These are phyloP conservation scores for Chunga burmeisteri DNA, from an alignment of 2,113 vertebrate species.

Conservation along the genomic window DNA sequence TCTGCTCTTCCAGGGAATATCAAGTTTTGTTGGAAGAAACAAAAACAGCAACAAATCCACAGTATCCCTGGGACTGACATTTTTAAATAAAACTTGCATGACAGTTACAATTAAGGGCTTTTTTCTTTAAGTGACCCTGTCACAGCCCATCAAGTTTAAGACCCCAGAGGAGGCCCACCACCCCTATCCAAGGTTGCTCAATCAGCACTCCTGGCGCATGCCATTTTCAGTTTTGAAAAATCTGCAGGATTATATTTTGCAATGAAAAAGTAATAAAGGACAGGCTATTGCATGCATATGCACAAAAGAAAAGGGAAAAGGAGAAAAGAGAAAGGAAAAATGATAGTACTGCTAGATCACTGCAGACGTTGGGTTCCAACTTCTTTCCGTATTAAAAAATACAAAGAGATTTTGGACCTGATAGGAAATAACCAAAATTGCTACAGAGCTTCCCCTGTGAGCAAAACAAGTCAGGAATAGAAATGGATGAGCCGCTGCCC, in stretches of 20 bases:
- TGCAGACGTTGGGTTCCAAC: not conserved
- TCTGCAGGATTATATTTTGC: not conserved
- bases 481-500: not conserved
- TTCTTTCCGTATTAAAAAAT: not conserved
- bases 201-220: rapidly evolving
- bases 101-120: not conserved
- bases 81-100: not conserved
- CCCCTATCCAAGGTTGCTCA: not conserved
- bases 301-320: not conserved
- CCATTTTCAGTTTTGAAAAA: not conserved
- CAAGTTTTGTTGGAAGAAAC: not conserved
- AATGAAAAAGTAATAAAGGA: not conserved
- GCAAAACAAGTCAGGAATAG: not conserved
- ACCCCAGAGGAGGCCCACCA: not conserved
- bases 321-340: not conserved
- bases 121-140: not conserved
- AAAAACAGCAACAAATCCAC: not conserved
- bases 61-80: not conserved
- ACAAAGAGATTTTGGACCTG: not conserved
- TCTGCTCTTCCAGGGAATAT: slow-evolving; percentile 10
- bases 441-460: not conserved
- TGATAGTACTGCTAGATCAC: not conserved
- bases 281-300: not conserved
- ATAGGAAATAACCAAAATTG: not conserved
- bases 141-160: not conserved